Conservation (phyloP, 2,797 vertebrate genomes). For the Artibeus jamaicensis region DNA sequence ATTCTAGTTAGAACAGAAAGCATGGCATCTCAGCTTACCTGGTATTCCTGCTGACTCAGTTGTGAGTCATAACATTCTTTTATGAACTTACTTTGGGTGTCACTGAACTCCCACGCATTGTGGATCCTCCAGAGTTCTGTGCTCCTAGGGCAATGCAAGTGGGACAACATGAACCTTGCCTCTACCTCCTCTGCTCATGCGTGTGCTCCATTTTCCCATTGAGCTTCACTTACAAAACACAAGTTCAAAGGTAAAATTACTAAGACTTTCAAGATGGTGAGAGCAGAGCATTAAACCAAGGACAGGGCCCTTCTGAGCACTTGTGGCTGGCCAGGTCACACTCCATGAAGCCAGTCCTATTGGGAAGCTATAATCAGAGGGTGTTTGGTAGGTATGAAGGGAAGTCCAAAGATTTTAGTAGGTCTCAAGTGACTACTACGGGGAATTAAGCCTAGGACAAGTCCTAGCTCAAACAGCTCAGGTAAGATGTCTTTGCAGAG, state of each 20-base stretch:
- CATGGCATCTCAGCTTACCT: background rate
- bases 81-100: background rate
- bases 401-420: background rate
- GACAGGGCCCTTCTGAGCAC: background rate
- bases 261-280: background rate
- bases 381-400: background rate
- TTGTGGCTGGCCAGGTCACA: background rate
- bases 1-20: background rate
- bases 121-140: background rate
- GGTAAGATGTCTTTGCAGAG: background rate
- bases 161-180: accelerated
- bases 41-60: background rate
- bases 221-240: background rate
- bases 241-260: background rate
- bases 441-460: background rate
- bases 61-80: background rate
- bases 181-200: background rate
- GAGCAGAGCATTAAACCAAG: background rate
- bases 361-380: background rate
- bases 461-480: background rate
- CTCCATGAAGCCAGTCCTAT: background rate
- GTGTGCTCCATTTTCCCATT: background rate
- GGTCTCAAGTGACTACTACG: background rate
- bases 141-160: background rate
- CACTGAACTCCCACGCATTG: background rate